Conservation (phyloP, 1,140 invertebrate genomes). For the Ooceraea biroi region DNA sequence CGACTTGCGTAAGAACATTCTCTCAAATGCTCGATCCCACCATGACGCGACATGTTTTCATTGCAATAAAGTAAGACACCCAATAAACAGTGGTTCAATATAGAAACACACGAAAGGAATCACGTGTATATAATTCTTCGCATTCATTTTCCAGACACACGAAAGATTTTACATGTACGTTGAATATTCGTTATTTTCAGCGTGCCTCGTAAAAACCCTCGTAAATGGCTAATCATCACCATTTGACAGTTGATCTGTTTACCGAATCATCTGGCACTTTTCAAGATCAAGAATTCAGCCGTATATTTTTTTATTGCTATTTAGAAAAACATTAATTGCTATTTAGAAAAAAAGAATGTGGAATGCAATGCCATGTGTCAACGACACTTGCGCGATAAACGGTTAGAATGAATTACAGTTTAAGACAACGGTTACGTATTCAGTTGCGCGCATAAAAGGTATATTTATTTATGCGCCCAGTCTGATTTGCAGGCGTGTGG, state of each 20-base stretch:
- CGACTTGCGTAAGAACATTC: slow-evolving; percentile 62
- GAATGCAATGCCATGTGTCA: too few species aligned
- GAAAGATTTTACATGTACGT: not conserved
- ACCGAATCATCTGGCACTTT: not conserved
- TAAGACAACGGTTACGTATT: too few species aligned
- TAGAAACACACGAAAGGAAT: slow-evolving; percentile 53
- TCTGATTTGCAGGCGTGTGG: slow-evolving; percentile 15
- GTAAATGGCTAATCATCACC: not conserved
- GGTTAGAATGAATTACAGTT: too few species aligned
- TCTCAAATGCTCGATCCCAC: slow-evolving; percentile 44
- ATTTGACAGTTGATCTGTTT: not conserved
- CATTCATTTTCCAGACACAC: not conserved
- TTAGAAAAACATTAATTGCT: too few species aligned
- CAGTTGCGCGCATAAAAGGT: too few species aligned
- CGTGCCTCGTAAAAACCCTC: not conserved
- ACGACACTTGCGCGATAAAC: too few species aligned
- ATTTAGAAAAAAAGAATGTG: too few species aligned
- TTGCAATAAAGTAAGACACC: slow-evolving; percentile 61
- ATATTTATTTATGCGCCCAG: slow-evolving; percentile 20
- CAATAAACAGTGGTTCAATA: slow-evolving; percentile 15
- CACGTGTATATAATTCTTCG: not conserved
- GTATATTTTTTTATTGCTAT: too few species aligned
- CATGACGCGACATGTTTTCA: slow-evolving; percentile 47
- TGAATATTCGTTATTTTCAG: not conserved
- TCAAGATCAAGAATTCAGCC: too few species aligned